Base-by-base conservation (phyloP, 2,797 vertebrate genomes). In the Sciurus vulgaris region DNA sequence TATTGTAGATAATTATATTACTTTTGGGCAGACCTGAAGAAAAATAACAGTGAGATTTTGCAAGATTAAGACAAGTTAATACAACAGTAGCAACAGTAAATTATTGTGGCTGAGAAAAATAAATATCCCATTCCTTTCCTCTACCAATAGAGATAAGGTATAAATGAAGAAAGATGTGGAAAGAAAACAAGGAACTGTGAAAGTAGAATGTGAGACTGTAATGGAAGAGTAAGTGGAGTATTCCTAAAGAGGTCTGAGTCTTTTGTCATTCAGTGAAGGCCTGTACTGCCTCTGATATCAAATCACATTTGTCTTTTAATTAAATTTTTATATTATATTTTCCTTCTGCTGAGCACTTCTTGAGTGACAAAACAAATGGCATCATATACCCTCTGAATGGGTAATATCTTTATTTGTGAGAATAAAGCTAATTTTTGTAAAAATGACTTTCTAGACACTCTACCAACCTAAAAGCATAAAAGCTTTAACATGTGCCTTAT, bases 291-390 rank as follows among this genome's bases (percentile, higher is more conserved):
- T 95, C 81, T 95, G 69, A 88, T 78, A 95, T 95, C 79, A 96
- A 93, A 89, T 84, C 78, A 91, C 7, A 86, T 54, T 88, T 81
- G 26, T n/a, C 74, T 96, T 96, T 91, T 94, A 93, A 92, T 90
- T 95, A 92, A 92, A 82, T 26, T 49, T 74, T 90, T 92, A 72
- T 96, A 94, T 94, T 94, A 90, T 92, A 86, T 93, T 92, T 26
- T 82, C 33, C 77, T 84, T 87, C 92, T 93, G 41, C 54, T 28
- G 10, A 87, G 33, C 24, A 82, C 33, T 86, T 84, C 41, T 70
- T 94, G 95, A 95, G 93, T 86, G 88, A 94, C 30, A 88, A 93
- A 94, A 81, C 83, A 96, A 96, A 49, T 93, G 65, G 49, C 38
- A 89, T 17, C 30, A 59, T 51, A 10, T 89, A 86, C 10, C 89